Evolutionary conservation across 1,140 invertebrate species (phyloP), one percentile per base, ranked within the genome.

Genomic region (Pogonomyrmex barbatus): DNA sequence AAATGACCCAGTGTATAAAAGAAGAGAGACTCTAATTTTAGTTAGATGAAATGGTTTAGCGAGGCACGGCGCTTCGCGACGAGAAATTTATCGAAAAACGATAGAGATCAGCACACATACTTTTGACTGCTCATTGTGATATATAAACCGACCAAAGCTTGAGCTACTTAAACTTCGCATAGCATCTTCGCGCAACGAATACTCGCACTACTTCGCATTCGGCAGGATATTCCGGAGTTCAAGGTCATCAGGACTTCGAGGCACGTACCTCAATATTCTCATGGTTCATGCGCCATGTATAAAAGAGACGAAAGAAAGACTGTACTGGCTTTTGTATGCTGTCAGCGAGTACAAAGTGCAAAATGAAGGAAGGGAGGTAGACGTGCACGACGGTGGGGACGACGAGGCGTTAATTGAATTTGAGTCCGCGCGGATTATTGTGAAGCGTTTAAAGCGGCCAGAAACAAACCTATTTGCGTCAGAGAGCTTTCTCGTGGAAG

Each of bases 401-500:
- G 87, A 77, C 86, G 78, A 89, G 90, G 91, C 91, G 91, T 92
- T 92, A 92, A 92, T 92, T 92, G 91, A 92, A 92, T 92, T 92
- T 92, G 85, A 85, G 91, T 91, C 84, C 91, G 86, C 89, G 86
- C 73, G 91, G 91, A 91, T 91, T 91, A 91, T 91, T 91, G 91
- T 91, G 91, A 91, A 91, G 91, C 91, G 90, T 91, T 91, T 92
- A 92, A 92, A 92, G 91, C 88, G 91, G 90, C 91, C 91, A 92
- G 91, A 92, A 92, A 92, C 91, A 92, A 92, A 92, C 91, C 91
- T 92, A 92, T 92, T 92, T 92, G 91, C 91, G 91, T 92, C 91
- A 91, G 91, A 87, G 91, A 92, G 90, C 90, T 92, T 92, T 92
- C 91, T 92, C 90, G 87, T 86, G 90, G 82, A 88, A 92, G 91